Evolutionary conservation across 2,888 invertebrate genomes (phyloP).

Genomic region (Agriopis leucophaearia): DNA sequence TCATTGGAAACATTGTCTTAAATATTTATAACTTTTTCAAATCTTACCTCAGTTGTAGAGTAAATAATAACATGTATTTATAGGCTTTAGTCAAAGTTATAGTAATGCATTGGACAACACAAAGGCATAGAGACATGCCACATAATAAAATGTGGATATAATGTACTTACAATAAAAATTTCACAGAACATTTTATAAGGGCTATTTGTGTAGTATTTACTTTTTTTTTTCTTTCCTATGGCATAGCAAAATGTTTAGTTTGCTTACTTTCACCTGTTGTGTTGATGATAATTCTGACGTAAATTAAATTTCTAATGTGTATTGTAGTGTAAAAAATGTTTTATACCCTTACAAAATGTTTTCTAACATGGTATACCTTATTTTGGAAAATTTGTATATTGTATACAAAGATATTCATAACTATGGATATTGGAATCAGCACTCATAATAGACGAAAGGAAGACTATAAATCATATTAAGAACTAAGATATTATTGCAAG

Average conservation of each 20-base stretch:
- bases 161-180: slow-evolving; percentile 5
- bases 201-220: neutral
- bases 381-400: neutral
- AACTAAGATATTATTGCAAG: too few relatives aligned
- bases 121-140: slow-evolving; percentile 50
- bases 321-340: neutral
- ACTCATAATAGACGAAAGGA: too few relatives aligned
- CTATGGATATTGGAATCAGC: too few relatives aligned
- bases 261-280: too few relatives aligned
- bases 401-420: too few relatives aligned
- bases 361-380: neutral
- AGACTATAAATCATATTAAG: too few relatives aligned
- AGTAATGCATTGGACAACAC: slow-evolving; percentile 68
- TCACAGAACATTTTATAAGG: slow-evolving; percentile 11
- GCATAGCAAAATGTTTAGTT: too few relatives aligned
- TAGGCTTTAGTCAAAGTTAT: slow-evolving; percentile 48
- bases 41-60: slow-evolving; percentile 21
- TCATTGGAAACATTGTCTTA: too few relatives aligned
- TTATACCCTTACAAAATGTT: slow-evolving; percentile 3
- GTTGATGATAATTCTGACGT: too few relatives aligned
- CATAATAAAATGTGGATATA: slow-evolving; percentile 6
- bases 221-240: neutral
- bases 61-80: neutral
- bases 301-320: too few relatives aligned
- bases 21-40: too few relatives aligned